These are phyloP conservation scores for Synanthedon andrenaeformis DNA, from an alignment of 2,888 invertebrate species.

Conservation along the genomic window DNA sequence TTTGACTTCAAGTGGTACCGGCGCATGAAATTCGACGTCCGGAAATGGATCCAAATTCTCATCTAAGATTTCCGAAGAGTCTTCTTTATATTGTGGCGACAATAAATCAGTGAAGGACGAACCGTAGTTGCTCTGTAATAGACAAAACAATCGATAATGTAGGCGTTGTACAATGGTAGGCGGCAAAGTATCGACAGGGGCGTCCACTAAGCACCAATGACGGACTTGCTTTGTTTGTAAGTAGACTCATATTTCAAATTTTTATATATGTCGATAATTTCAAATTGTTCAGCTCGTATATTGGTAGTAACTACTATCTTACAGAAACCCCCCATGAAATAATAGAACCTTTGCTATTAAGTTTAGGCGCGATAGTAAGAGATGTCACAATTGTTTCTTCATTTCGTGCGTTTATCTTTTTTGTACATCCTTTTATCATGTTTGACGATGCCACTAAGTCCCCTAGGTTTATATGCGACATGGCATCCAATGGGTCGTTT, in stretches of 20 bases:
- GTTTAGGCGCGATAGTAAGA: too few species aligned
- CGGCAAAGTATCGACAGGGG: slow-evolving; percentile 42
- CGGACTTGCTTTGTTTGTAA: slow-evolving; percentile 21
- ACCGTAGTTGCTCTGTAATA: slow-evolving; percentile 80
- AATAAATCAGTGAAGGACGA: slow-evolving; percentile 83
- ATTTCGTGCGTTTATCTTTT: too few species aligned
- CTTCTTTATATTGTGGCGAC: slow-evolving; percentile 80
- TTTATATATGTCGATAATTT: too few species aligned
- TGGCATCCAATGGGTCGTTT: too few species aligned
- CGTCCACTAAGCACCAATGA: slow-evolving; percentile 46
- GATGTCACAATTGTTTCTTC: too few species aligned
- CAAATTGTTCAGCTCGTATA: too few species aligned
- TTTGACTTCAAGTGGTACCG: slow-evolving; percentile 50
- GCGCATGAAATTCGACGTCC: slow-evolving; percentile 73
- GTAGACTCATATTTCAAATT: neutral
- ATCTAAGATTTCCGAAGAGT: slow-evolving; percentile 76
- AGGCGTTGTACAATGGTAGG: slow-evolving; percentile 55
- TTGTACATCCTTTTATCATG: too few species aligned
- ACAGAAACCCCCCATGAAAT: too few species aligned
- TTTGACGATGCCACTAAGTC: too few species aligned
- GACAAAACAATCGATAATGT: slow-evolving; percentile 50
- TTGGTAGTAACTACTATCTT: too few species aligned
- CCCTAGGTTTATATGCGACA: too few species aligned
- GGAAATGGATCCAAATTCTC: slow-evolving; percentile 82
- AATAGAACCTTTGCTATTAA: too few species aligned